phyloP scores from a whole-genome alignment of 2,888 invertebrate genomes.

The Drosophila rellima region DNA sequence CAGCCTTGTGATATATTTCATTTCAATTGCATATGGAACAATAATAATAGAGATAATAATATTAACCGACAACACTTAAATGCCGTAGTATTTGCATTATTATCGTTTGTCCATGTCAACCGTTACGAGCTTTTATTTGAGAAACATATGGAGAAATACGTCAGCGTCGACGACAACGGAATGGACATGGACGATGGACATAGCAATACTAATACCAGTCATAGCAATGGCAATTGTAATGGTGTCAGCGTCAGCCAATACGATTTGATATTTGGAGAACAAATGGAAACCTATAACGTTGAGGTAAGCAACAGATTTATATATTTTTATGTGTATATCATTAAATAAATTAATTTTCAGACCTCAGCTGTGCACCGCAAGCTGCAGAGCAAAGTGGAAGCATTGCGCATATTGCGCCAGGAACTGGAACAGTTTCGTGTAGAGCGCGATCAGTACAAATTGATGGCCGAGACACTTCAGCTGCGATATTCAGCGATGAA shows the following conservation, averaged over 20 bases:
- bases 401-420: conserved; percentile 91
- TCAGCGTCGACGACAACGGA: conserved; percentile 32
- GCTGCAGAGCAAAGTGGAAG: conserved; percentile 93
- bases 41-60: conserved; percentile 1
- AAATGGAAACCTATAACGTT: conserved; percentile 86
- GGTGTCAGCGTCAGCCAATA: conserved; percentile 68
- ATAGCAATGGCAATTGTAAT: conserved; percentile 41
- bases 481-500: conserved; percentile 86
- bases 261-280: conserved; percentile 83
- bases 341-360: conserved; percentile 81
- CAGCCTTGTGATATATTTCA: conserved; percentile 27
- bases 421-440: conserved; percentile 92
- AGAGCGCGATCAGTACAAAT: conserved; percentile 92
- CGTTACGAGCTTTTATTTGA: conserved; percentile 8
- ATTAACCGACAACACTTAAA: conserved; percentile 1
- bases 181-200: conserved; percentile 65
- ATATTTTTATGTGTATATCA: too few species aligned
- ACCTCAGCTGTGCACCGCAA: conserved; percentile 90
- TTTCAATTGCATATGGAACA: conserved; percentile 4
- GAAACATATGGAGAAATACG: conserved; percentile 53
- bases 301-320: conserved; percentile 80
- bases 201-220: conserved; percentile 42
- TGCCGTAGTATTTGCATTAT: conserved; percentile 13
- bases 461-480: conserved; percentile 92
- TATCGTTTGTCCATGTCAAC: conserved; percentile 53